Evolutionary conservation across 1,140 invertebrate species (phyloP).

Genomic region (Tribolium madens): DNA sequence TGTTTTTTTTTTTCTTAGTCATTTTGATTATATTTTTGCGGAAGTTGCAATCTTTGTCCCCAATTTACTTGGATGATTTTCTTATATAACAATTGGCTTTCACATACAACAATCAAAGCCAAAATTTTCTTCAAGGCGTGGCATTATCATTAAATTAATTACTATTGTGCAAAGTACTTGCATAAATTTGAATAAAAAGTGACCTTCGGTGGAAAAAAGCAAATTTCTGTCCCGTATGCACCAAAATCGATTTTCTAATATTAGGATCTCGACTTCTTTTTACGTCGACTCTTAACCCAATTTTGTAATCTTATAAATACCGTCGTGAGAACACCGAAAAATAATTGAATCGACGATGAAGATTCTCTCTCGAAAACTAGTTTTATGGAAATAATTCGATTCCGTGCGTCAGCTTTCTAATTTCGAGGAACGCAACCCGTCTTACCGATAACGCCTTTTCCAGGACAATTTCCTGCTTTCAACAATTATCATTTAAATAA

Average conservation of each 20-base stretch:
- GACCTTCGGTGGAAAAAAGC: not conserved
- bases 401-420: constrained; percentile 8
- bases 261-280: constrained; percentile 1
- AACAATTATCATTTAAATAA: constrained; percentile 25
- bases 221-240: not conserved
- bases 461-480: constrained; percentile 29
- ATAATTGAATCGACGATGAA: not conserved
- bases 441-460: constrained; percentile 13
- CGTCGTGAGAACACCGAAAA: not conserved
- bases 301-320: not conserved
- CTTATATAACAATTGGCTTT: not conserved
- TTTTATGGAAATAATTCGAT: constrained; percentile 18
- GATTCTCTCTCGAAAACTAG: constrained; percentile 1
- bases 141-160: not conserved
- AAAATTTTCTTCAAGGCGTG: not conserved
- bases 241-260: not conserved
- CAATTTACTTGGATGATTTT: not conserved
- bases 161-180: not conserved
- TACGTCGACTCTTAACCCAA: constrained; percentile 4
- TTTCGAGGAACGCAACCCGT: not conserved
- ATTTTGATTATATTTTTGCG: not conserved
- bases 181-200: not conserved
- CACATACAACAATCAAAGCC: not conserved
- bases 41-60: not conserved
- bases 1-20: too few relatives aligned